These are phyloP conservation scores for Halcyon chelicuti DNA, from an alignment of 2,797 vertebrate species.

Conservation along the genomic window DNA sequence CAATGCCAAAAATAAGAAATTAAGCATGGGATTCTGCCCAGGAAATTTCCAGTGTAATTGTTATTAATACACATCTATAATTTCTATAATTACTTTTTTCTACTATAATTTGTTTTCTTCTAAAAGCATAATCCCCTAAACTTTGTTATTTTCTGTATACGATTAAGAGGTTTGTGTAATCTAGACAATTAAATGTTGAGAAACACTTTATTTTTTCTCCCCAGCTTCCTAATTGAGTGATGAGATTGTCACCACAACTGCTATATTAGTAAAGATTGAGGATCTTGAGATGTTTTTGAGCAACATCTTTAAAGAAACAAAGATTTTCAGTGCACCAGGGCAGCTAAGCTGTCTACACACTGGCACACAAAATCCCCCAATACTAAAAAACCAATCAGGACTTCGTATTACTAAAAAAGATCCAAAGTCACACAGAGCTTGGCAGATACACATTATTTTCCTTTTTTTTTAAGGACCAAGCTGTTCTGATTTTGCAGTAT, in stretches of 20 bases:
- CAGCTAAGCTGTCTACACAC: neutral
- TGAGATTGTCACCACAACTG: neutral
- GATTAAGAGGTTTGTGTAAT: neutral
- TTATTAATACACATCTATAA: neutral
- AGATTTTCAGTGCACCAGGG: neutral
- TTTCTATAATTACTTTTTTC: neutral
- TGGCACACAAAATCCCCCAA: neutral
- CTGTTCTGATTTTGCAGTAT: neutral
- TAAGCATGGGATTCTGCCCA: neutral
- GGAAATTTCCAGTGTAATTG: neutral
- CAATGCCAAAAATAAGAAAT: neutral
- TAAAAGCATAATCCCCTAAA: neutral
- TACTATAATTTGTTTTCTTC: neutral
- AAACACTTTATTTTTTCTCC: neutral
- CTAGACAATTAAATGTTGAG: neutral
- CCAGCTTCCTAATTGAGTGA: neutral
- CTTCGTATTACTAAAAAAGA: neutral
- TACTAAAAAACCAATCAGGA: neutral
- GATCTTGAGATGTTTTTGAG: neutral
- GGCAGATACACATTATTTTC: neutral
- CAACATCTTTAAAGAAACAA: neutral
- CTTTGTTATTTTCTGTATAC: neutral
- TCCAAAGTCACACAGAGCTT: neutral
- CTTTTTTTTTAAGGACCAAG: neutral
- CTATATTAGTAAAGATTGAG: neutral